Evolutionary conservation across 2,113 vertebrate genomes (phyloP).

Genomic region (Ciconia boyciana): DNA sequence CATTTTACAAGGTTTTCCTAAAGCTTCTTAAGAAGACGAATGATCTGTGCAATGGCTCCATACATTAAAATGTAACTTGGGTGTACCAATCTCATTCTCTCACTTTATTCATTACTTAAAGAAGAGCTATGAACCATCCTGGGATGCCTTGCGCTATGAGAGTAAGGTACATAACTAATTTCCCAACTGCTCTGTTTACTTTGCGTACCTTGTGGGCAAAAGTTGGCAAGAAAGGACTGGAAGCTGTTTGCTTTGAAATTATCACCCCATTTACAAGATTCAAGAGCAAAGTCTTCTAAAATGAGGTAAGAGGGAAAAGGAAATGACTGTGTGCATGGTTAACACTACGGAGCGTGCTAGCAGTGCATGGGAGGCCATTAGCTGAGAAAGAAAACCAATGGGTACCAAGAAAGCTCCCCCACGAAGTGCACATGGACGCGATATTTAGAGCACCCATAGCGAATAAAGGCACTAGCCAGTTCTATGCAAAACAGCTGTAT

Average conservation of each 20-base stretch:
- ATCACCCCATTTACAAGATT: slow-evolving; percentile 65
- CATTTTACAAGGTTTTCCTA: slow-evolving; percentile 5
- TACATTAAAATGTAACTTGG: not conserved
- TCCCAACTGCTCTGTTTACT: slow-evolving; percentile 59
- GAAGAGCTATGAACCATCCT: not conserved
- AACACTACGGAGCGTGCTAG: not conserved
- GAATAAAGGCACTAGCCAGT: not conserved
- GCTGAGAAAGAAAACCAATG: not conserved
- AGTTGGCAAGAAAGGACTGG: slow-evolving; percentile 44
- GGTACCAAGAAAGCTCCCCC: not conserved
- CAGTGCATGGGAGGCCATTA: not conserved
- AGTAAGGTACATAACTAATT: slow-evolving; percentile 13
- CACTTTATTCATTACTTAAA: not conserved
- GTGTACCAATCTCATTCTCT: not conserved
- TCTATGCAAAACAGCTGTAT: not conserved
- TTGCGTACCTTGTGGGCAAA: slow-evolving; percentile 57
- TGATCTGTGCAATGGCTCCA: not conserved
- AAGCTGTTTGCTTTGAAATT: slow-evolving; percentile 67
- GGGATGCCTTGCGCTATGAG: not conserved
- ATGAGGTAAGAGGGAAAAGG: slow-evolving; percentile 53
- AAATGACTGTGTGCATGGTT: not conserved
- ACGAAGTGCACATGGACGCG: accelerated
- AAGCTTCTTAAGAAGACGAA: not conserved
- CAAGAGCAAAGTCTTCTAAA: slow-evolving; percentile 41
- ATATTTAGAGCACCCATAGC: not conserved